These are phyloP conservation scores for Drosophila hydei DNA, from an alignment of 1,140 invertebrate species.

Conservation along the genomic window DNA sequence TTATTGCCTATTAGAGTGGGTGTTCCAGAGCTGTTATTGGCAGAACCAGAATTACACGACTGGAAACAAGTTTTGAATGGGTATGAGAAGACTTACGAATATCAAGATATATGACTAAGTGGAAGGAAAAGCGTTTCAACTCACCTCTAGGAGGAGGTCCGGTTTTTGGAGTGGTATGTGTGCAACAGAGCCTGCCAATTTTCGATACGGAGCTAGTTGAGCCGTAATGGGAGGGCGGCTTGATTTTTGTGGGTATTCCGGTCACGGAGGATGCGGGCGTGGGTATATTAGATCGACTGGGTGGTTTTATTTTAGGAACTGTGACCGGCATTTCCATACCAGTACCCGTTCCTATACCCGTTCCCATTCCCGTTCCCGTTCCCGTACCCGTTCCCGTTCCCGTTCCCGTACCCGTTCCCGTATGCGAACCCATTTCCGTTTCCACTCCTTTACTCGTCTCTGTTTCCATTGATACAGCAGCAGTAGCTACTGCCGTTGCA, in stretches of 20 bases:
- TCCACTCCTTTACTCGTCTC: slow-evolving; percentile 22
- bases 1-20: slow-evolving; percentile 26
- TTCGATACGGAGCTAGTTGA: slow-evolving; percentile 64
- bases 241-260: slow-evolving; percentile 60
- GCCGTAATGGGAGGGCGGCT: slow-evolving; percentile 64
- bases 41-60: slow-evolving; percentile 53
- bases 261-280: slow-evolving; percentile 62
- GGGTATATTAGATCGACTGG: slow-evolving; percentile 59
- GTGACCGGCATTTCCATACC: slow-evolving; percentile 1
- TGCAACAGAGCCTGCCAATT: slow-evolving; percentile 72
- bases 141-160: slow-evolving; percentile 78
- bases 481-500: slow-evolving; percentile 2
- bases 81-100: background rate
- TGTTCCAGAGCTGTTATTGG: slow-evolving; percentile 32
- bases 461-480: slow-evolving; percentile 9
- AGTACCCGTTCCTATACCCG: background rate
- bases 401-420: slow-evolving; percentile 10
- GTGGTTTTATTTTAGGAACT: slow-evolving; percentile 37
- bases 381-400: background rate
- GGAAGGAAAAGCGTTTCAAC: slow-evolving; percentile 17
- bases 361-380: slow-evolving; percentile 8
- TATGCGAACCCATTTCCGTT: background rate
- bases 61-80: slow-evolving; percentile 4
- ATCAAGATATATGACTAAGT: background rate
- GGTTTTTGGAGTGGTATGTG: slow-evolving; percentile 69